A percentile compares a stretch with the other conserved stretches of the same genome.
Conservation (phyloP, 2,113 vertebrate species). For the Colaptes auratus region DNA sequence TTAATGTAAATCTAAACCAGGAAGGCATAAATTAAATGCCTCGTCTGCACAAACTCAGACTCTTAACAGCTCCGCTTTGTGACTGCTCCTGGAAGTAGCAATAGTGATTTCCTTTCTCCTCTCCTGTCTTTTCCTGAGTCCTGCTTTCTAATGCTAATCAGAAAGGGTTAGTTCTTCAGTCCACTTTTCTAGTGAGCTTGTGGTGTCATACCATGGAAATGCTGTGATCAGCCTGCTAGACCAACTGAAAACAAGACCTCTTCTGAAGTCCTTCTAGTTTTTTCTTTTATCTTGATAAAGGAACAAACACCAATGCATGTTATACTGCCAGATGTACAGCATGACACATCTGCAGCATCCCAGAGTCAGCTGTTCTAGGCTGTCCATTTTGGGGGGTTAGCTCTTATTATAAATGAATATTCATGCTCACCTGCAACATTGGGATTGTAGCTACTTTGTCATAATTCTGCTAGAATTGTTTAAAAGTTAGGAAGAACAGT, state of each 20-base stretch:
- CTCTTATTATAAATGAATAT: neutral
- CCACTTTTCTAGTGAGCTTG: neutral
- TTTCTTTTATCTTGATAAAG: neutral
- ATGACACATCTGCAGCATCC: neutral
- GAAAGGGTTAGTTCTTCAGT: neutral
- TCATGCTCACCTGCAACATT: neutral
- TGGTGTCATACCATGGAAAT: neutral
- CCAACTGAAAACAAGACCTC: neutral
- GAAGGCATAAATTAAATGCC: neutral
- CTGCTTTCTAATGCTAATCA: neutral
- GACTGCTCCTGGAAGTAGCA: neutral
- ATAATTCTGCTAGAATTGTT: neutral
- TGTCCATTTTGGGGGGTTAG: neutral
- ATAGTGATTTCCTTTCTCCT: neutral
- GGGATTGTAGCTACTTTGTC: neutral
- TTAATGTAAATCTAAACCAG: neutral
- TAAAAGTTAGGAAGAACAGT: neutral
- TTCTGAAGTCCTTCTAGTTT: neutral
- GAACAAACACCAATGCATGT: neutral
- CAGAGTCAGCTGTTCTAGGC: neutral
- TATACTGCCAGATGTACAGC: neutral
- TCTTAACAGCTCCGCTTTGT: neutral
- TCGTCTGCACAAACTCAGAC: neutral
- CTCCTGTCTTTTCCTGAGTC: neutral
- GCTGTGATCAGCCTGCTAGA: neutral